A percentile compares a stretch with the other conserved stretches of the same genome.
Conservation (phyloP, 2,888 invertebrate genomes). For the Thymelicus acteon region DNA sequence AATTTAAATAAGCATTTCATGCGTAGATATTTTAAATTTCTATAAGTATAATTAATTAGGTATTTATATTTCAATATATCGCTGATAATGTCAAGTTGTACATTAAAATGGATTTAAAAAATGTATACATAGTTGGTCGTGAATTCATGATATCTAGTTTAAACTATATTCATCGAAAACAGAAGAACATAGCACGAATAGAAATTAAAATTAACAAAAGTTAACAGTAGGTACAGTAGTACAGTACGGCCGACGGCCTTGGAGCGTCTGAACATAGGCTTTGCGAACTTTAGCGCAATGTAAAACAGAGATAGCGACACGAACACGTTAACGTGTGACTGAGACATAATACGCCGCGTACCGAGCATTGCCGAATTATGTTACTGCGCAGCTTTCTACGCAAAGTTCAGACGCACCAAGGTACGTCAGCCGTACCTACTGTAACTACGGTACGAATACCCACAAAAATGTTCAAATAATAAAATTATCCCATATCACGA, state of each 20-base stretch:
- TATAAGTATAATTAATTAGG: slow-evolving; percentile 21
- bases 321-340: too few species aligned
- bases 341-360: too few species aligned
- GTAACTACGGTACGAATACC: not conserved
- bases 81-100: slow-evolving; percentile 32
- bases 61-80: slow-evolving; percentile 11
- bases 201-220: slow-evolving; percentile 11
- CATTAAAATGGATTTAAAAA: slow-evolving; percentile 23
- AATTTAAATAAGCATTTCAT: slow-evolving; percentile 28
- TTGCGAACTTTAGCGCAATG: too few species aligned
- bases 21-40: slow-evolving; percentile 22
- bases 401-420: too few species aligned
- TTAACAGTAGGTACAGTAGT: not conserved
- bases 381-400: too few species aligned
- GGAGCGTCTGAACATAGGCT: too few species aligned
- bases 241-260: too few species aligned
- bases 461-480: slow-evolving; percentile 4
- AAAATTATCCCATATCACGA: slow-evolving; percentile 16
- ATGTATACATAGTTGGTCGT: slow-evolving; percentile 32
- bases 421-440: too few species aligned
- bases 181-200: slow-evolving; percentile 4
- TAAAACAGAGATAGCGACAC: too few species aligned
- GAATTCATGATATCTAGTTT: slow-evolving; percentile 19
- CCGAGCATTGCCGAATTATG: too few species aligned
- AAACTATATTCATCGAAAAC: slow-evolving; percentile 18